Evolutionary conservation across 2,888 invertebrate species (phyloP).

Genomic region (Nemurella pictetii): DNA sequence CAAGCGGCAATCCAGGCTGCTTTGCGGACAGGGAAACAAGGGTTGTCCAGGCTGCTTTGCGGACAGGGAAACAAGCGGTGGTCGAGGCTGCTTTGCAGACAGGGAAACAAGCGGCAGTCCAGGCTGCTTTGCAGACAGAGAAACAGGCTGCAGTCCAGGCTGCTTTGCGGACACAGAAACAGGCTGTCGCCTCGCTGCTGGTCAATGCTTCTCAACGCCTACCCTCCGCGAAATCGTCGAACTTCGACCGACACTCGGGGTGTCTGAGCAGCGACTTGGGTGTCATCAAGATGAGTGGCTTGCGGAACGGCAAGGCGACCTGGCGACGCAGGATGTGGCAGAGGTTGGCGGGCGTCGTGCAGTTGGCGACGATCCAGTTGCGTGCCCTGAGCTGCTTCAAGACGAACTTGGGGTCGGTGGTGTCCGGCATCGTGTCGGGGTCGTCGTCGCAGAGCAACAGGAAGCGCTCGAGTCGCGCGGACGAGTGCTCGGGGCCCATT

Average conservation of each 20-base stretch:
- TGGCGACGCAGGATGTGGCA: slow-evolving; percentile 78
- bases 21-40: too few relatives aligned
- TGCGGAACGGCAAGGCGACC: slow-evolving; percentile 75
- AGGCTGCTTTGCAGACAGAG: too few relatives aligned
- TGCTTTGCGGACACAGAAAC: too few relatives aligned
- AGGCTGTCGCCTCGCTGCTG: too few relatives aligned
- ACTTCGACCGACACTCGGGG: slow-evolving; percentile 70
- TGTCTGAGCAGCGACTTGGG: slow-evolving; percentile 79
- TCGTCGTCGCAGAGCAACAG: slow-evolving; percentile 72
- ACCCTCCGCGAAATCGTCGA: slow-evolving; percentile 66
- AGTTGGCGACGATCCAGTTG: slow-evolving; percentile 73
- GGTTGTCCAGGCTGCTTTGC: too few relatives aligned
- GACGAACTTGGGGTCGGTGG: slow-evolving; percentile 60
- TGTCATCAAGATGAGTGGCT: slow-evolving; percentile 75
- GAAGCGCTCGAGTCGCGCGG: slow-evolving; percentile 70
- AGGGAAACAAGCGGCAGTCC: too few relatives aligned
- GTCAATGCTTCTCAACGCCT: background rate
- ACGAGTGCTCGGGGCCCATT: slow-evolving; percentile 69
- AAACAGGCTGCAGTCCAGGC: too few relatives aligned
- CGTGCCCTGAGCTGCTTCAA: slow-evolving; percentile 72
- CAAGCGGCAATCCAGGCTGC: too few relatives aligned
- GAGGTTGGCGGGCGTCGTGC: slow-evolving; percentile 75
- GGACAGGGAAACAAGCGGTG: too few relatives aligned
- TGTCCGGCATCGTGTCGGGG: slow-evolving; percentile 61
- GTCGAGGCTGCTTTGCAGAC: too few relatives aligned